Base-by-base conservation (phyloP, 1,140 invertebrate genomes). In the Geopemphigus sp. region DNA sequence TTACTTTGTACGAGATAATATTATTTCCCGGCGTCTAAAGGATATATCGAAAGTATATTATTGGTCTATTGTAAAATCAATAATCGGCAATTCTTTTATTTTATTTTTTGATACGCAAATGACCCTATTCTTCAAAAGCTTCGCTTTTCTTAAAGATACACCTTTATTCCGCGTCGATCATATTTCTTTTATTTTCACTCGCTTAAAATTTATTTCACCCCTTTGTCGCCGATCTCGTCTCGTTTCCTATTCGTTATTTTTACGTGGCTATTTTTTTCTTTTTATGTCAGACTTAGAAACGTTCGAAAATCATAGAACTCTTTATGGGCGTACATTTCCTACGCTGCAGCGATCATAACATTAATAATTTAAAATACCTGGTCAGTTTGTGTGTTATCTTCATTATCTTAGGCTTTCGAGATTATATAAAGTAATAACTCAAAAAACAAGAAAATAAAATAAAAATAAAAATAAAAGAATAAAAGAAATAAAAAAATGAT, bases 311-410 rank as follows among this genome's bases (percentile, higher is more conserved):
- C 8, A 50, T 68, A 47, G 14, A 5, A 66, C 47, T 17, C 19
- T 45, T 5, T 24, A 63, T 3, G 32, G 3, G 32, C 32, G 8
- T 29, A 32, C 26, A 10, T 50, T 8, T 10, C 12, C 47, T 50
- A 32, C 26, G 12, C 39, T 68, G n/a, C 45, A 15, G 4, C 24
- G 66, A 68, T 68, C 66, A 50, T 39, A 68, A 14, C 66, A 45
- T 68, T 50, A 68, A 68, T 68, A 68, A 68, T 68, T 68, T 45
- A 68, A 68, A 68, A 68, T 50, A 68, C 47, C 47, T 39, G 66
- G 39, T 6, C 22, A 6, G n/a, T 66, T 63, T 15, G 11, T 1
- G 15, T 11, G 8, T 32, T 29, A 11, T 6, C 4, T 17, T 1
- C 10, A 29, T 22, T 68, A 45, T 22, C 63, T n/a, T 39, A 39